Evolutionary conservation across 1,140 invertebrate species (phyloP), one percentile per base, ranked within the genome.

Genomic region (Globodera ellingtonae): DNA sequence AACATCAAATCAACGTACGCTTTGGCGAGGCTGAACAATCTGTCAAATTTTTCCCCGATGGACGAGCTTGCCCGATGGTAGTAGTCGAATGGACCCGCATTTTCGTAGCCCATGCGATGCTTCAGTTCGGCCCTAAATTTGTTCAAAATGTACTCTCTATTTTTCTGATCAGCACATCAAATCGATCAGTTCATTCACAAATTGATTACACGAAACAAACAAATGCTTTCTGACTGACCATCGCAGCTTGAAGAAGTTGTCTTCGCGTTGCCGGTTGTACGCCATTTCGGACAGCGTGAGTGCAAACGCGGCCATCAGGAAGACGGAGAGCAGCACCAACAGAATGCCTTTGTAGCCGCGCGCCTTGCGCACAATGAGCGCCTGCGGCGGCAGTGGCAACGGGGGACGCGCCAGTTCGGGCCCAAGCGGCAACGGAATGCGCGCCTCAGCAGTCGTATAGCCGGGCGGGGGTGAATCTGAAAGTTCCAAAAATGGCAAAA

Each of bases 191-290:
- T 18, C 18, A 6, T 52, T 62, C 3, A 6, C 15, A 3, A 15
- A 13, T 2, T 2, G 18, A 52, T 13, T 13, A 62, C 3, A 62
- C 18, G 15, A 62, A 62, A 62, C 52, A 8, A 52, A 1, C 50
- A 52, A 52, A 52, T 52, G 52, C 8, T 52, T 52, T 3, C 56
- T 15, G 13, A 62, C 5, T 46, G 10, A 82, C 84, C 86, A 87
- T 44, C 84, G 86, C 65, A 87, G 81, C 77, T 86, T 83, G 66
- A 87, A 87, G 81, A 89, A 87, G 48, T 89, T 89, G 70, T 87
- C 83, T 75, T 87, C 86, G 10, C 86, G 78, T 77, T 87, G 87
- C 48, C 86, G 79, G 69, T 89, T 89, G 71, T 87, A 87, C 46
- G 86, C 86, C 59, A 87, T 88, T 79, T 87, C 86, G 35, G 85